Evolutionary conservation across 2,113 vertebrate genomes (phyloP), one percentile per base, ranked within the genome.

Genomic region (Cyphomyrus discorhynchus): DNA sequence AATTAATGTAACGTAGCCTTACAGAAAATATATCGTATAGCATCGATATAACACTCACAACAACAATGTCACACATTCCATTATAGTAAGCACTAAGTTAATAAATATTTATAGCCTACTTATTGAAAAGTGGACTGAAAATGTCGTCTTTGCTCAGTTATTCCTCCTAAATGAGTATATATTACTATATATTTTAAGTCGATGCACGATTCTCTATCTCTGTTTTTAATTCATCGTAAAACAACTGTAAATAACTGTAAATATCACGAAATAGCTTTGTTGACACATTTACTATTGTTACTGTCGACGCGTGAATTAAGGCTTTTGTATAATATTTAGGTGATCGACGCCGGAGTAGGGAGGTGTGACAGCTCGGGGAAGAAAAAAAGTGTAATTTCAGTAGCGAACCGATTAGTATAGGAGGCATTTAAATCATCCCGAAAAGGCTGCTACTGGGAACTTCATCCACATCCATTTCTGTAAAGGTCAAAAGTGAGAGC

Each of bases 391-490:
- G n/a, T 5, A 19, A 88, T 88, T 88, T 74, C 5, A 49, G 24
- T 45, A 58, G 27, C 24, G 42, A 77, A 77, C n/a, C 31, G 52
- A 39, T 88, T 49, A 88, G 62, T 35, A 74, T 50, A 45, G 46
- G 13, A 49, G 45, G 15, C 15, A 35, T 88, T 88, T 74, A 88
- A 88, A 88, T 88, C 42, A 49, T 31, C n/a, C n/a, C 50, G 42
- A 35, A 89, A 88, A 77, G 27, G 7, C 8, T 80, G 13, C 50
- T 31, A 80, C 49, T 39, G 49, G 31, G 47, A 89, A 82, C 70
- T 89, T 89, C 46, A 53, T 74, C 49, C 70, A 89, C 24, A 89
- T 89, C 27, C 27, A 89, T 82, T 50, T 49, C 5, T 77, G 45
- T 21, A 77, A 88, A 49, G n/a, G 45, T 74, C 42, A 58, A 21